These are phyloP conservation scores for Phrynocephalus forsythii DNA, from an alignment of 2,797 vertebrate species.

Conservation along the genomic window DNA sequence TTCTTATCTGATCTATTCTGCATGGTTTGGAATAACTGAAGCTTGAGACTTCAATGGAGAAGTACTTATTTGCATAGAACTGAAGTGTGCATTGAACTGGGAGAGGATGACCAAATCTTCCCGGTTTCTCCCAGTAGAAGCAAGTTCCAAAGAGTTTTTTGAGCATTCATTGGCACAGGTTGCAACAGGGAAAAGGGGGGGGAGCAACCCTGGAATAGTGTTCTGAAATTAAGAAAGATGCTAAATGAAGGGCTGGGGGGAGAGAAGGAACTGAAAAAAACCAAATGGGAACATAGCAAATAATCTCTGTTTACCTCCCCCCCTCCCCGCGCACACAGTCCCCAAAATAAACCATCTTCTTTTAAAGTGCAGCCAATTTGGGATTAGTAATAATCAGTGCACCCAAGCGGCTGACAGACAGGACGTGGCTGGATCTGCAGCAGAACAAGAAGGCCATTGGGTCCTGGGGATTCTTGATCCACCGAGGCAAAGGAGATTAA, in stretches of 20 bases:
- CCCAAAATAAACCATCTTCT: background rate
- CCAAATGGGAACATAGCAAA: background rate
- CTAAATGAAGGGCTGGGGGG: background rate
- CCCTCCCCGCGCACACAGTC: no score
- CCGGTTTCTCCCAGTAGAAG: background rate
- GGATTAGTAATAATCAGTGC: background rate
- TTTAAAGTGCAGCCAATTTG: background rate
- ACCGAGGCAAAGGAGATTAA: slow-evolving; percentile 39
- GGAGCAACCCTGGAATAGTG: no score
- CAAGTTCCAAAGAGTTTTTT: background rate
- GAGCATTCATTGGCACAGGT: background rate
- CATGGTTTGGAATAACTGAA: background rate
- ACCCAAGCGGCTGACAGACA: background rate
- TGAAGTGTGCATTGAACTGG: background rate
- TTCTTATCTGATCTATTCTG: background rate
- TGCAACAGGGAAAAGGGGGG: background rate
- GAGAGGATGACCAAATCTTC: background rate
- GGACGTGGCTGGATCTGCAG: slow-evolving; percentile 61
- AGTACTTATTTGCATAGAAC: background rate
- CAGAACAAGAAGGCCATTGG: background rate
- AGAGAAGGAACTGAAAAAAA: background rate
- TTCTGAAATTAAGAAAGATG: no score
- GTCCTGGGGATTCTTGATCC: no score
- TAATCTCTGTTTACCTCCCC: background rate
- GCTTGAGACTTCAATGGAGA: background rate